A percentile compares a stretch with the other conserved stretches of the same genome.
Conservation (phyloP, 2,888 invertebrate genomes). For the Drosophila neotestacea region DNA sequence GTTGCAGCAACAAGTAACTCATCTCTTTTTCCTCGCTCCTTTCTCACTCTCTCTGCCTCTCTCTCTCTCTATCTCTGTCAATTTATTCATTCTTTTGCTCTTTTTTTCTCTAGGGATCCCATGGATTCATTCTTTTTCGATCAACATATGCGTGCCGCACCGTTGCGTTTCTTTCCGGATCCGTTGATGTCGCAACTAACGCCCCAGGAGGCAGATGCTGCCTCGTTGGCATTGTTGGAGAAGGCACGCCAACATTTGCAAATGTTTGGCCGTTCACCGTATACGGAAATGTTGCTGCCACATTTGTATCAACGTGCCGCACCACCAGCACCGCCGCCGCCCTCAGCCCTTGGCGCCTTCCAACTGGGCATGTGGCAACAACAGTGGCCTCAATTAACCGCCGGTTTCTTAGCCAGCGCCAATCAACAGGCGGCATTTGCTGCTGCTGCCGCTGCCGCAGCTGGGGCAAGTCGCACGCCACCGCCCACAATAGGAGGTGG, state of each 20-base stretch:
- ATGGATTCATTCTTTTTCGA: conserved; percentile 85
- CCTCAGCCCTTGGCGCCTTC: conserved; percentile 83
- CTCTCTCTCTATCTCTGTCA: background rate
- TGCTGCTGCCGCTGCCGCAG: conserved; percentile 79
- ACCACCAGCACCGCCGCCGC: conserved; percentile 67
- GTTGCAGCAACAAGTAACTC: conserved; percentile 48
- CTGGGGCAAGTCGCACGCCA: conserved; percentile 74
- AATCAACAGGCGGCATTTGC: conserved; percentile 84
- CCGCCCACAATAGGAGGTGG: conserved; percentile 65
- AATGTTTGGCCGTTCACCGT: conserved; percentile 85
- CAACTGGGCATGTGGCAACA: conserved; percentile 86
- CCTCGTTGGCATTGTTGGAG: conserved; percentile 84
- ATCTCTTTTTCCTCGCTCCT: conserved; percentile 4
- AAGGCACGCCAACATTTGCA: conserved; percentile 85
- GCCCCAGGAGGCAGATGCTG: conserved; percentile 85
- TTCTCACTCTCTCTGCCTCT: conserved; percentile 1
- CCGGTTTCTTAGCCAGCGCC: conserved; percentile 84
- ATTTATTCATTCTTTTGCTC: background rate
- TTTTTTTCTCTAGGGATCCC: conserved; percentile 80
- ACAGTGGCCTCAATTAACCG: conserved; percentile 85
- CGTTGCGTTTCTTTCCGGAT: conserved; percentile 85
- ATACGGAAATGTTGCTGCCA: conserved; percentile 85
- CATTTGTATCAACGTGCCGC: conserved; percentile 85
- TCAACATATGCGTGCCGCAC: conserved; percentile 85
- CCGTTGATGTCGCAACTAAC: conserved; percentile 85